Base-by-base conservation (phyloP, 2,113 vertebrate genomes). In the Ondatra zibethicus region DNA sequence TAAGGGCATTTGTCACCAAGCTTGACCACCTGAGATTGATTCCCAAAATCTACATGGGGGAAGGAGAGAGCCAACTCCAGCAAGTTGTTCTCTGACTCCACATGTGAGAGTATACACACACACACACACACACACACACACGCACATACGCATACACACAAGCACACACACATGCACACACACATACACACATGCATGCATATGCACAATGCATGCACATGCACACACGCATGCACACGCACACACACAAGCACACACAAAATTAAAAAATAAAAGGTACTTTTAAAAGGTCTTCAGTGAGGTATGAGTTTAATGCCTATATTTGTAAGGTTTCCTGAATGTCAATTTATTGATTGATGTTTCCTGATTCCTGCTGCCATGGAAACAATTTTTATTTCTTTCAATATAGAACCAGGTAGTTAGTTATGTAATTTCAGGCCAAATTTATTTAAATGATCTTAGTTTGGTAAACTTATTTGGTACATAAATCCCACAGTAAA, bases 301-400 rank as follows among this genome's bases (percentile, higher is more conserved):
- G 45, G 45, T 14, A 39, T n/a, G 52, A 61, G 50, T 66, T 52
- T 96, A 94, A 75, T 25, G 39, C 75, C 33, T 3, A 86, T 27
- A 72, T 70, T 65, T 82, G 45, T 84, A 45, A 52, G 55, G 27
- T 47, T 77, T 52, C 39, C 5, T 45, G 10, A 77, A 25, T 19
- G 55, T 75, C 75, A 73, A 75, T 63, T 86, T 70, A 55, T 80
- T 86, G 55, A 55, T 84, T 3, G 27, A 58, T 5, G 42, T 93
- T 76, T 80, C 42, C 58, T 87, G 58, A 58, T 4, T 61, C 81
- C 58, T 75, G 63, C 19, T 29, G 47, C 27, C 36, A 72, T 47
- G 65, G 52, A 92, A 80, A 96, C 8, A 58, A 81, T 6, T 80
- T 88, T 91, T 80, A 39, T 58, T 94, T 80, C 50, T 93, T 66